Conservation (phyloP, 2,888 invertebrate genomes). For the Nasonovia ribisnigri region DNA sequence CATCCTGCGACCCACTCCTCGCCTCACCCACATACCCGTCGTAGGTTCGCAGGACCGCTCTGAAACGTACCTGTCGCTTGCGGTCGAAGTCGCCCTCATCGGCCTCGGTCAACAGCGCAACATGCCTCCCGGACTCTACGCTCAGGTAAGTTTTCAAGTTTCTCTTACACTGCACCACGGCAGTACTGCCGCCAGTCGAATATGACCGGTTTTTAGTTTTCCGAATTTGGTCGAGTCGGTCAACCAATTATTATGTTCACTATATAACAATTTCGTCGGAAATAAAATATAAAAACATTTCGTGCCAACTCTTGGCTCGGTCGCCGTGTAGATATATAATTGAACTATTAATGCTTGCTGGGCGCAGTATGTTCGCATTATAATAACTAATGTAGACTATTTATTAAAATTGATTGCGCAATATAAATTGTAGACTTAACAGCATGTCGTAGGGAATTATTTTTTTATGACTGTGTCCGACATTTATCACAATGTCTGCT, state of each 20-base stretch:
- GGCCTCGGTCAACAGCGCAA: constrained; percentile 85
- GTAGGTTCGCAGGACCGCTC: constrained; percentile 81
- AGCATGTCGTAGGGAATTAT: neutral
- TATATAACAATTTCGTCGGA: neutral
- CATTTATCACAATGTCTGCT: neutral
- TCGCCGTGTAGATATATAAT: neutral
- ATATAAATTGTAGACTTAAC: neutral
- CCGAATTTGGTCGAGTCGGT: neutral
- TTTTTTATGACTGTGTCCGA: neutral
- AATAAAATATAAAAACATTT: constrained; percentile 4
- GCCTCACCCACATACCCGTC: constrained; percentile 82
- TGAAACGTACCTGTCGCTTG: constrained; percentile 82
- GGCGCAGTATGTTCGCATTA: neutral
- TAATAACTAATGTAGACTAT: neutral
- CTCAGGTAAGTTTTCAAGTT: constrained; percentile 74
- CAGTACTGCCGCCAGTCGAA: too few relatives aligned
- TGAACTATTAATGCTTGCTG: neutral
- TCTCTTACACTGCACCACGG: neutral
- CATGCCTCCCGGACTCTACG: constrained; percentile 83
- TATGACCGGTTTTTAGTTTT: neutral
- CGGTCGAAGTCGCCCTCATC: constrained; percentile 83
- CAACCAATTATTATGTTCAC: neutral
- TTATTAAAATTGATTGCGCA: neutral
- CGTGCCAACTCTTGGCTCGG: neutral
- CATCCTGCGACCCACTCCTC: constrained; percentile 65